These are phyloP conservation scores for Forbesichthys agassizii DNA, from an alignment of 2,113 vertebrate genomes.

Conservation along the genomic window DNA sequence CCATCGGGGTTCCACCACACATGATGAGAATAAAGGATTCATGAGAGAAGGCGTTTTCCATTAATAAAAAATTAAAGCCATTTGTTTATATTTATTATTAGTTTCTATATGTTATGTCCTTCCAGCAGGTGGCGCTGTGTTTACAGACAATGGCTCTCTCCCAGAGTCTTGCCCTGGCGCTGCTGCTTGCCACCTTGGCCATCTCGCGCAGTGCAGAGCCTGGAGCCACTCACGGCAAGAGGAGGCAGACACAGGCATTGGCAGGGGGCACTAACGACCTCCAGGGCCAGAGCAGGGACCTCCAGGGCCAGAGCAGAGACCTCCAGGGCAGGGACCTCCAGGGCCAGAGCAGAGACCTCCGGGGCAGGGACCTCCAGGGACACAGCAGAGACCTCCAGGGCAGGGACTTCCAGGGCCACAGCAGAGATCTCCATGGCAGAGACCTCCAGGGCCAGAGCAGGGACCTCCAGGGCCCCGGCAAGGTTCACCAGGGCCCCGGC, in stretches of 20 bases:
- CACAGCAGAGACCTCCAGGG: conserved; percentile 64
- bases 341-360: conserved; percentile 31
- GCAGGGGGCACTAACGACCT: conserved; percentile 70
- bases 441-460: conserved; percentile 66
- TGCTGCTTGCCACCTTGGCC: conserved; percentile 49
- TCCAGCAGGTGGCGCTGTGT: conserved; percentile 61
- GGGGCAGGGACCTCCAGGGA: conserved; percentile 58
- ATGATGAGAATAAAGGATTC: background rate
- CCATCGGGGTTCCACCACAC: background rate
- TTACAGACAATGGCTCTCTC: conserved; percentile 57
- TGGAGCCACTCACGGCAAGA: conserved; percentile 48
- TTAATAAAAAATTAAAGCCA: background rate
- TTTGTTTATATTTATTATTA: background rate
- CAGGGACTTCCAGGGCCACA: conserved; percentile 63
- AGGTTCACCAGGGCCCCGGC: conserved; percentile 35
- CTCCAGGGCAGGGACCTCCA: conserved; percentile 73
- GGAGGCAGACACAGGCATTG: conserved; percentile 49
- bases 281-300: conserved; percentile 57
- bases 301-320: conserved; percentile 61
- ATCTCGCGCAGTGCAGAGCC: conserved; percentile 55
- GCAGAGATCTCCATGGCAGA: background rate
- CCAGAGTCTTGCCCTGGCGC: conserved; percentile 53
- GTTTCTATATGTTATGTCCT: conserved; percentile 8
- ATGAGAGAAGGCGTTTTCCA: background rate
- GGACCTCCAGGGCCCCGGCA: conserved; percentile 43